A percentile compares a stretch with the other conserved stretches of the same genome.
Evolutionary conservation across 2,113 vertebrate species (phyloP).

Genomic region (Camelus dromedarius): DNA sequence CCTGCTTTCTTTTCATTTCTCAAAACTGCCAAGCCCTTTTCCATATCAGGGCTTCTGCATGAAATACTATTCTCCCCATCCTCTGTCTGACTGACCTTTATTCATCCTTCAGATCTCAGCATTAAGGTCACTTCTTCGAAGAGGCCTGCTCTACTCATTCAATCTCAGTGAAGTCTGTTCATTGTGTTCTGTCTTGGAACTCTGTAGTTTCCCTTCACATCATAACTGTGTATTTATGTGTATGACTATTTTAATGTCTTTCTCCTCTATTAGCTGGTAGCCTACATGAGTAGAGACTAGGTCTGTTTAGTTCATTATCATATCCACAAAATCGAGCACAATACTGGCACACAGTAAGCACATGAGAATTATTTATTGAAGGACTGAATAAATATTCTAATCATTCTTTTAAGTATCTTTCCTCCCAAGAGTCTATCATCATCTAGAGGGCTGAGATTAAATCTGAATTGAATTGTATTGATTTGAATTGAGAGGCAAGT

Average conservation of each 20-base stretch:
- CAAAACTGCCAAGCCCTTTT: constrained; percentile 8
- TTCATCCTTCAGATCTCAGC: background rate
- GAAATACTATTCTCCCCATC: background rate
- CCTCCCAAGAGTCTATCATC: constrained; percentile 14
- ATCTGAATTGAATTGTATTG: constrained; percentile 53
- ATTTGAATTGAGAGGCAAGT: constrained; percentile 45
- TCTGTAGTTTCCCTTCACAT: background rate
- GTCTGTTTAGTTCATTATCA: background rate
- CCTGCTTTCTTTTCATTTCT: constrained; percentile 22
- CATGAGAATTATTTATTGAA: constrained; percentile 56
- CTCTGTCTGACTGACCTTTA: constrained; percentile 9
- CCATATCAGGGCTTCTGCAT: background rate
- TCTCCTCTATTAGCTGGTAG: background rate
- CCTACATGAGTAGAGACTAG: background rate
- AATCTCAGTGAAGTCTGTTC: background rate
- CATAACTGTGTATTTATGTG: background rate
- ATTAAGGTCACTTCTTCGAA: background rate
- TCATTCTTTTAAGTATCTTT: constrained; percentile 59
- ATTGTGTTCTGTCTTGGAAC: background rate
- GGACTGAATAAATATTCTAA: constrained; percentile 32
- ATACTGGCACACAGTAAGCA: background rate
- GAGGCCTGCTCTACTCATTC: background rate
- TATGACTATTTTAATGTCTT: background rate
- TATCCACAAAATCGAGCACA: constrained; percentile 5
- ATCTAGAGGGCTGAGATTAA: constrained; percentile 34